Percentiles rank a stretch among this genome's conserved stretches.
Conservation (phyloP, 2,113 vertebrate species). For the Vanacampus margaritifer region DNA sequence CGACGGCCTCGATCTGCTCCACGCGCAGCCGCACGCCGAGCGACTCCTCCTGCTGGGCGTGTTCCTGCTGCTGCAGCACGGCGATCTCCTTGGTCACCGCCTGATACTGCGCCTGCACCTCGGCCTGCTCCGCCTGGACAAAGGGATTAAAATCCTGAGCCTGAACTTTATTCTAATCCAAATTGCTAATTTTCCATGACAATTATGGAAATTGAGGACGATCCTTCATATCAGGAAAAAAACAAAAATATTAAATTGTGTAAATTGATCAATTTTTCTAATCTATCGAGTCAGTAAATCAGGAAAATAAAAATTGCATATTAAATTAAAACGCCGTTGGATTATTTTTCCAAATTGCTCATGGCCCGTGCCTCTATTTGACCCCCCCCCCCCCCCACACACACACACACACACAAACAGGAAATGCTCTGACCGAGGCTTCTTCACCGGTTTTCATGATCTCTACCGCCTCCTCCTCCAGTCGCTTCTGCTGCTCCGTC, state of each 20-base stretch:
- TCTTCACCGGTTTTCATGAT: slow-evolving; percentile 79
- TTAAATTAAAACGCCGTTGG: too few species aligned
- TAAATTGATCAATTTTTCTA: too few species aligned
- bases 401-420: too few species aligned
- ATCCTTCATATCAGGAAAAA: too few species aligned
- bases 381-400: neutral
- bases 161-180: too few species aligned
- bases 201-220: too few species aligned
- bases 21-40: slow-evolving; percentile 85
- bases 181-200: too few species aligned
- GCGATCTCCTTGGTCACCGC: slow-evolving; percentile 79
- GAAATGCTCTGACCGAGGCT: slow-evolving; percentile 74
- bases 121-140: slow-evolving; percentile 76
- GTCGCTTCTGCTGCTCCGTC: slow-evolving; percentile 72
- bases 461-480: slow-evolving; percentile 84
- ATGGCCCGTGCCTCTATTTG: neutral
- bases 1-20: slow-evolving; percentile 82
- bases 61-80: slow-evolving; percentile 80
- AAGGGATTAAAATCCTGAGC: too few species aligned
- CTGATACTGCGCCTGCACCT: slow-evolving; percentile 79
- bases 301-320: too few species aligned
- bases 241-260: too few species aligned
- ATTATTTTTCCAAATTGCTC: too few species aligned
- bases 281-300: too few species aligned
- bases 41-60: slow-evolving; percentile 83